Evolutionary conservation across 2,797 vertebrate genomes (phyloP), one percentile per base, ranked within the genome.

Genomic region (Neomorphus geoffroyi): DNA sequence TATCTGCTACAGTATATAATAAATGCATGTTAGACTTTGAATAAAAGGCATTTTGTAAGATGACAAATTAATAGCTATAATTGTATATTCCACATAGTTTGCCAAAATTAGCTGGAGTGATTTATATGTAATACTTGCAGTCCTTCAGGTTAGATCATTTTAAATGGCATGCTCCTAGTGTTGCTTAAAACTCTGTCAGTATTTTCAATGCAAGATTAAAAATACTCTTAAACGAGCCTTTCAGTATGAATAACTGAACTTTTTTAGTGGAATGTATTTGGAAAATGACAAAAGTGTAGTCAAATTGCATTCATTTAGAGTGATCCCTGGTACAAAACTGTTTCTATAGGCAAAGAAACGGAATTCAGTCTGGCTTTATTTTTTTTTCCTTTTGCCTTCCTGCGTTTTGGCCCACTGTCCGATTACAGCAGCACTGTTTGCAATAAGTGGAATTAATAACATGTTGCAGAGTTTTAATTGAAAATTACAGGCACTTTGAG

Each of bases 201-300:
- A 58, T 54, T 92, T 83, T 75, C 61, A 82, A 61, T 61, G 11
- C 37, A 28, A 32, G 35, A 58, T 80, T 64, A 78, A 74, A 86
- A 80, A 41, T 51, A 66, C 13, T 60, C 22, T 33, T 60, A 37
- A 64, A 58, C 53, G 13, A 62, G 15, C 19, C 9, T 92, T 85
- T 84, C 45, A 39, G 0, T 71, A 26, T 1, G 8, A 74, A 24
- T 72, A 56, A 32, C 24, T 46, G 18, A 73, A 30, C 0, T 1
- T 26, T n/a, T 74, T 60, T 82, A 57, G 28, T 77, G 26, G 32
- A 70, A 73, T 41, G 16, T 16, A 23, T 60, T 77, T 86, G 7
- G 30, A 32, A 7, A 57, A 30, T 70, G 65, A 53, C 19, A 27
- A 9, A 16, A 24, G 6, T 22, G 18, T 41, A 66, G 19, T 65